Conservation (phyloP, 2,113 vertebrate species). For the Rhinopithecus roxellana region DNA sequence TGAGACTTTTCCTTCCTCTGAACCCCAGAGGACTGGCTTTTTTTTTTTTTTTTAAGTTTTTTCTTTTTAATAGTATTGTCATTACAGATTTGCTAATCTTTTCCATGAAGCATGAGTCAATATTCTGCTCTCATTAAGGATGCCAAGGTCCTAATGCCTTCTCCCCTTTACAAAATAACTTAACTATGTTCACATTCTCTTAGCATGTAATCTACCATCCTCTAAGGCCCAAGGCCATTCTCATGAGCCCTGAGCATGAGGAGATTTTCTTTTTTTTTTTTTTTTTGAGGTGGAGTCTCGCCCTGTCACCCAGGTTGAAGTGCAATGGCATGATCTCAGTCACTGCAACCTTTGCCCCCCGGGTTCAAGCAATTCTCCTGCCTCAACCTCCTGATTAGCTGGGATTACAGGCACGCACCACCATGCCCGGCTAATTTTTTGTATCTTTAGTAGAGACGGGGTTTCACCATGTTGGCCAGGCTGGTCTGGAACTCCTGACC, state of each 20-base stretch:
- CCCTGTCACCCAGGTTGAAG: too few relatives aligned
- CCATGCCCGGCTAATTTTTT: too few relatives aligned
- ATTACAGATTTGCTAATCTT: neutral
- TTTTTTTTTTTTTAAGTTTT: neutral
- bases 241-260: neutral
- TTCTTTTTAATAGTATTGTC: neutral
- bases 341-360: too few relatives aligned
- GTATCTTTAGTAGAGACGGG: too few relatives aligned
- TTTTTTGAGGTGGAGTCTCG: too few relatives aligned
- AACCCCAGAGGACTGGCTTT: neutral
- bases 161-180: neutral
- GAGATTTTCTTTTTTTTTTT: neutral
- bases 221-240: neutral
- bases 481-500: too few relatives aligned
- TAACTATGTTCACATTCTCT: neutral
- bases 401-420: too few relatives aligned
- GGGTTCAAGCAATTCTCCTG: too few relatives aligned
- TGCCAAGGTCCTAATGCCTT: neutral
- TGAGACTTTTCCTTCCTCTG: neutral
- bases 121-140: constrained; percentile 28
- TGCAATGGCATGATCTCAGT: too few relatives aligned
- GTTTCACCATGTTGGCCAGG: too few relatives aligned
- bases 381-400: too few relatives aligned
- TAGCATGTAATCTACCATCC: neutral
- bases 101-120: neutral